Evolutionary conservation across 2,888 invertebrate species (phyloP).

Genomic region (Polyommatus icarus): DNA sequence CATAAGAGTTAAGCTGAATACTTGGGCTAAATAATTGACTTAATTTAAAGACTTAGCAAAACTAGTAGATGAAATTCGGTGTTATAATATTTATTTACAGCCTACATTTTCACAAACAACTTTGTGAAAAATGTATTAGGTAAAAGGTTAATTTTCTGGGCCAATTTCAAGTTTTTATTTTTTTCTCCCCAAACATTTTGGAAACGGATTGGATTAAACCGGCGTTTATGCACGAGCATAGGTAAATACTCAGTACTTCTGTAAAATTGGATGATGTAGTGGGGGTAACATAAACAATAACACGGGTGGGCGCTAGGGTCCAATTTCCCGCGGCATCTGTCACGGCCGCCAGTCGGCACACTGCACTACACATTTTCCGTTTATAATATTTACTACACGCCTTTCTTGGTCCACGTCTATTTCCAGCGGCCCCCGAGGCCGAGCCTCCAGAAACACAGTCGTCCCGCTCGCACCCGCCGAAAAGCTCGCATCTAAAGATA

Average conservation of each 20-base stretch:
- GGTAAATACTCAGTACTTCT: conserved; percentile 2
- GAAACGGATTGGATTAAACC: no score
- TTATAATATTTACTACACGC: conserved; percentile 80
- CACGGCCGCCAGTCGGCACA: conserved; percentile 74
- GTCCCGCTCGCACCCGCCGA: conserved; percentile 61
- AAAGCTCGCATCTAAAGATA: conserved; percentile 68
- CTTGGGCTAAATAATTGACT: no score
- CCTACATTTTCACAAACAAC: no score
- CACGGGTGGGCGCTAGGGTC: conserved; percentile 47
- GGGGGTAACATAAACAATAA: conserved; percentile 40
- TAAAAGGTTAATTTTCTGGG: no score
- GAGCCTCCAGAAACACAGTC: conserved; percentile 61
- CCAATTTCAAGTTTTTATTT: no score
- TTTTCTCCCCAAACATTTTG: no score
- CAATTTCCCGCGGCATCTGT: conserved; percentile 55
- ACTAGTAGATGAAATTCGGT: no score
- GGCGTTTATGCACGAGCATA: neutral
- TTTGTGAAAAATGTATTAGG: no score
- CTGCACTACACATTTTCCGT: conserved; percentile 78
- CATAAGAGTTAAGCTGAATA: no score
- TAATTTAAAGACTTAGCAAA: no score
- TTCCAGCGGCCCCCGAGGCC: conserved; percentile 72
- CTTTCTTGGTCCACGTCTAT: conserved; percentile 82
- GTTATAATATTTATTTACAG: no score
- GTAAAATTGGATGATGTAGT: conserved; percentile 18